These are phyloP conservation scores for Cecidostiba fungosa DNA, from an alignment of 2,888 invertebrate species.

Conservation along the genomic window DNA sequence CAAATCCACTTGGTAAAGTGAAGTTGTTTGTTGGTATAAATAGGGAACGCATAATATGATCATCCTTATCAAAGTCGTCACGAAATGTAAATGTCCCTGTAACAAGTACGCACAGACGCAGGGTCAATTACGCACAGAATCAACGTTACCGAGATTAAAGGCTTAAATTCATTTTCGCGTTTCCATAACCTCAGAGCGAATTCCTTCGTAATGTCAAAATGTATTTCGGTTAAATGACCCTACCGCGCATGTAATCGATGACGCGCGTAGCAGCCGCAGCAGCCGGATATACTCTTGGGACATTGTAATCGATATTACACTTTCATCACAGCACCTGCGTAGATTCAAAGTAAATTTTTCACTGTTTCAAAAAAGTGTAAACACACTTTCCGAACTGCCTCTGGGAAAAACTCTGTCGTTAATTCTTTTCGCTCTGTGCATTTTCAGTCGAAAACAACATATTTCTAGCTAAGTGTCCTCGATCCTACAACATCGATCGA, in stretches of 20 bases:
- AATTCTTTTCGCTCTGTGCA: background rate
- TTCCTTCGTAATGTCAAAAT: background rate
- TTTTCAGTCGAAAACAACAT: too few species aligned
- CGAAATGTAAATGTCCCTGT: too few species aligned
- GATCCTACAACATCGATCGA: background rate
- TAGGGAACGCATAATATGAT: too few species aligned
- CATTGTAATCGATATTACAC: background rate
- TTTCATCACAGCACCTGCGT: background rate
- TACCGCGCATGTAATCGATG: constrained; percentile 20
- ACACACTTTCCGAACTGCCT: background rate
- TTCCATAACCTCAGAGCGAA: background rate
- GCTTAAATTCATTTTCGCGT: too few species aligned
- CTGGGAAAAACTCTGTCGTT: background rate
- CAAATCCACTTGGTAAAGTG: too few species aligned
- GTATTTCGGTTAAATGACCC: background rate
- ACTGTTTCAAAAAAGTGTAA: background rate
- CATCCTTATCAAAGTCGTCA: too few species aligned
- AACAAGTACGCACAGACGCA: too few species aligned
- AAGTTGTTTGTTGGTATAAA: too few species aligned
- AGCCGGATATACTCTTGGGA: background rate
- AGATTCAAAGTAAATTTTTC: background rate
- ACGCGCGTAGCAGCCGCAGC: background rate
- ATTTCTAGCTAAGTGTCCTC: too few species aligned
- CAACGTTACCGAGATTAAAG: too few species aligned
- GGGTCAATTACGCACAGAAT: too few species aligned